phyloP scores from a whole-genome alignment of 2,888 invertebrate species.

The Leptogaster cylindrica region DNA sequence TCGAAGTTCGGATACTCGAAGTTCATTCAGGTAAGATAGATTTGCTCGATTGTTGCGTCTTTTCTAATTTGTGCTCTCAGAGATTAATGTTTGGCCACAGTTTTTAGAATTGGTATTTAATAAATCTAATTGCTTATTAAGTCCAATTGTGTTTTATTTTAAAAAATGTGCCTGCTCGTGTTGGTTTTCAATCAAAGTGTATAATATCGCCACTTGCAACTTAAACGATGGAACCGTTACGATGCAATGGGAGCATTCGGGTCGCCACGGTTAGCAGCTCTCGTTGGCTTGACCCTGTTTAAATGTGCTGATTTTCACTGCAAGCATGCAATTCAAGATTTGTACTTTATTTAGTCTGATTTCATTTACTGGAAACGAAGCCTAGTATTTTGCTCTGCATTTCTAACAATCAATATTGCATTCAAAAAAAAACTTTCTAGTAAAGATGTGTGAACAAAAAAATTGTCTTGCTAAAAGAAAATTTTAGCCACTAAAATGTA shows the following conservation, averaged over 20 bases:
- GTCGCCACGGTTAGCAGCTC: slow-evolving; percentile 26
- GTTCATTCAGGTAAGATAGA: slow-evolving; percentile 23
- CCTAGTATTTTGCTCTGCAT: too few species aligned
- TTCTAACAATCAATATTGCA: neutral
- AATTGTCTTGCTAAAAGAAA: neutral
- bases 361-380: too few species aligned
- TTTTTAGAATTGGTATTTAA: neutral
- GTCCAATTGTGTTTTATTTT: neutral
- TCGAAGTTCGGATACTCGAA: neutral
- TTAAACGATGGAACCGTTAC: slow-evolving; percentile 45
- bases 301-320: slow-evolving; percentile 23
- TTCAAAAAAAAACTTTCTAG: slow-evolving; percentile 7
- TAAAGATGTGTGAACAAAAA: neutral
- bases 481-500: neutral
- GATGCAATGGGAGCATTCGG: slow-evolving; percentile 38
- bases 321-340: too few species aligned
- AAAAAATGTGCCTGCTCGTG: neutral
- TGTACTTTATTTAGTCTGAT: too few species aligned
- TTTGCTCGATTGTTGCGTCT: neutral
- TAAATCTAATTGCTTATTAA: neutral
- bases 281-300: slow-evolving; percentile 22
- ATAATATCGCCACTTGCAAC: slow-evolving; percentile 7
- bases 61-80: neutral
- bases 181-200: neutral
- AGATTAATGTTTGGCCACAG: neutral